Percentiles rank a stretch among this genome's conserved stretches.
Conservation (phyloP, 2,888 invertebrate genomes). For the Drosophila mettleri region DNA sequence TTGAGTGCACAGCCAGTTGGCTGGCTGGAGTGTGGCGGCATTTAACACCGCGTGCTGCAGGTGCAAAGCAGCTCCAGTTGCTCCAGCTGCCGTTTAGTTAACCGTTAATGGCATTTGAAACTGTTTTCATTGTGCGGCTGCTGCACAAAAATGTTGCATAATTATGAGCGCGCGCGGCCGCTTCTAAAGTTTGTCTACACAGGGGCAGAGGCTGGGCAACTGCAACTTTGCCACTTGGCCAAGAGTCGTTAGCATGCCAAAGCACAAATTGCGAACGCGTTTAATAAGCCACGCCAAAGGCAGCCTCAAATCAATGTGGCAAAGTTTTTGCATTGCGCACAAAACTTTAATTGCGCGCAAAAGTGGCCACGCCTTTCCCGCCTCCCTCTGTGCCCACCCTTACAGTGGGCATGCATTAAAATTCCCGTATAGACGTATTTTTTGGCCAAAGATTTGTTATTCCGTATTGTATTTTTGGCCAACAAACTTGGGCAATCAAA, state of each 20-base stretch:
- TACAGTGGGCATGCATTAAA: slow-evolving; percentile 74
- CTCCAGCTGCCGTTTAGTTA: slow-evolving; percentile 64
- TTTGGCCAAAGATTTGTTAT: slow-evolving; percentile 32
- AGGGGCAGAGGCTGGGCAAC: background rate
- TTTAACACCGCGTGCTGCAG: slow-evolving; percentile 58
- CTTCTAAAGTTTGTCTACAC: slow-evolving; percentile 62
- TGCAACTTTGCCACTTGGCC: slow-evolving; percentile 54
- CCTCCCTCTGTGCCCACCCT: background rate
- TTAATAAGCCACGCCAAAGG: slow-evolving; percentile 40
- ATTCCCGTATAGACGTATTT: slow-evolving; percentile 36
- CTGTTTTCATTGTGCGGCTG: slow-evolving; percentile 70
- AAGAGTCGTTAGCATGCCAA: slow-evolving; percentile 54
- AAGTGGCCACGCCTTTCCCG: slow-evolving; percentile 19
- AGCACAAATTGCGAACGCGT: slow-evolving; percentile 22
- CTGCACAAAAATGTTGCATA: slow-evolving; percentile 77
- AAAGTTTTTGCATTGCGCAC: slow-evolving; percentile 45
- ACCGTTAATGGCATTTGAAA: slow-evolving; percentile 79
- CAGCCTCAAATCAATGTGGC: slow-evolving; percentile 66
- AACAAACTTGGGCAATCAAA: slow-evolving; percentile 74
- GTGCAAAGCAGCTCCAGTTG: slow-evolving; percentile 34
- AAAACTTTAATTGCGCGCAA: slow-evolving; percentile 73
- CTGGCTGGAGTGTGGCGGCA: slow-evolving; percentile 39
- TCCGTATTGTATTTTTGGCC: slow-evolving; percentile 16
- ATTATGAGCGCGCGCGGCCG: slow-evolving; percentile 76
- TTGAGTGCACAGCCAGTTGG: background rate